Conservation (phyloP, 2,797 vertebrate genomes). For the Choloepus didactylus region DNA sequence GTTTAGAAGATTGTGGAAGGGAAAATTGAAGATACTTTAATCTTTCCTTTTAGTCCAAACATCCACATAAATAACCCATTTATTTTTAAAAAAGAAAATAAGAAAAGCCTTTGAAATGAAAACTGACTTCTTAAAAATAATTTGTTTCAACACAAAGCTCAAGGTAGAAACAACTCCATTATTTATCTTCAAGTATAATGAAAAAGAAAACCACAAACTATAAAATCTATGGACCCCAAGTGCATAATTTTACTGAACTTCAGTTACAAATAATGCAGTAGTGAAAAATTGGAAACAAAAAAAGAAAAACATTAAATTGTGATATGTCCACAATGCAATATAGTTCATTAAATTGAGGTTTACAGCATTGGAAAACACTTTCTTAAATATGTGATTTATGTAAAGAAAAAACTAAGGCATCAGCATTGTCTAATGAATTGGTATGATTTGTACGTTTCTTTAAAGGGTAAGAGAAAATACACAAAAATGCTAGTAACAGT, state of each 20-base stretch:
- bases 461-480: slow-evolving; percentile 35
- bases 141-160: slow-evolving; percentile 14
- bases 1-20: no score
- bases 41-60: no score
- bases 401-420: slow-evolving; percentile 4
- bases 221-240: slow-evolving; percentile 53
- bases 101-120: slow-evolving; percentile 17
- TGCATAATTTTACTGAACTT: slow-evolving; percentile 35
- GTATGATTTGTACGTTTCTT: slow-evolving; percentile 8
- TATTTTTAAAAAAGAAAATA: neutral
- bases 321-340: neutral
- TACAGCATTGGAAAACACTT: neutral
- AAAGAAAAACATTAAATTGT: slow-evolving; percentile 48
- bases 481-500: neutral
- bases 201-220: slow-evolving; percentile 17
- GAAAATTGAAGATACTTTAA: no score
- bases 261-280: slow-evolving; percentile 29
- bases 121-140: neutral
- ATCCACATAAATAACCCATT: no score
- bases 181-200: slow-evolving; percentile 17
- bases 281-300: slow-evolving; percentile 49
- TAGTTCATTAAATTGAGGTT: slow-evolving; percentile 60
- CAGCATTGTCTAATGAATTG: slow-evolving; percentile 33
- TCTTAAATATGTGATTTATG: slow-evolving; percentile 25
- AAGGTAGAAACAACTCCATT: slow-evolving; percentile 8